Base-by-base conservation (phyloP, 2,797 vertebrate species). In the Catamblyrhynchus diadema region DNA sequence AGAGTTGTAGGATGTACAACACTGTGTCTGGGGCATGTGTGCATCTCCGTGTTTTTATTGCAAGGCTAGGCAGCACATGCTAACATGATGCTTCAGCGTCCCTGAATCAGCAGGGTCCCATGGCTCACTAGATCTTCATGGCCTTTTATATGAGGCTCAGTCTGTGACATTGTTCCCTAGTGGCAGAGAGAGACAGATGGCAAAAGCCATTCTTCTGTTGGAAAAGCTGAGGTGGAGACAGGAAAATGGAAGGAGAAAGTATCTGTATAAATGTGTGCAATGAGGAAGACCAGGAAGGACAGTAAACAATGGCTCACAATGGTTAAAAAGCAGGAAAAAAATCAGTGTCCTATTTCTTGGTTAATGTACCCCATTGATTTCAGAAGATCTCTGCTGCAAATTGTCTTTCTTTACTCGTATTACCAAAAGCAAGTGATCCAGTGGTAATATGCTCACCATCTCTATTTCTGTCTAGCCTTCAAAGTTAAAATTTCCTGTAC, bases 121-220 rank as follows among this genome's bases (percentile, higher is more conserved):
- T 54, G 67, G 79, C 54, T 94, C 61, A 8, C 44, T 48, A 14
- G 27, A 21, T 54, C 85, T 67, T 61, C 57, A 59, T 35, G 73
- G 79, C 6, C 0, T 94, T 85, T 74, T 35, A 14, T 42, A 6
- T 21, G 57, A 73, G 89, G 21, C 72, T 81, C 73, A 62, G 53
- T 66, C 72, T 88, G 54, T 86, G 87, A 37, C 81, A 24, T 70
- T 87, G 66, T 81, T 93, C 70, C 51, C 64, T 61, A 11, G 37
- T 60, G 78, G 65, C 75, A 84, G 67, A 92, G 37, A 0, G 6
- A 90, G 82, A 79, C 83, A 89, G 86, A 77, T 93, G 80, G 69
- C 51, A 84, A 78, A 87, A 88, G 53, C 64, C 60, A 47, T 79
- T 79, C 54, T 79, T 86, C 25, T 67, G 33, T 81, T 3, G 7